Evolutionary conservation across 2,888 invertebrate genomes (phyloP), one percentile per base, ranked within the genome.

Genomic region (Ethmia dodecea): DNA sequence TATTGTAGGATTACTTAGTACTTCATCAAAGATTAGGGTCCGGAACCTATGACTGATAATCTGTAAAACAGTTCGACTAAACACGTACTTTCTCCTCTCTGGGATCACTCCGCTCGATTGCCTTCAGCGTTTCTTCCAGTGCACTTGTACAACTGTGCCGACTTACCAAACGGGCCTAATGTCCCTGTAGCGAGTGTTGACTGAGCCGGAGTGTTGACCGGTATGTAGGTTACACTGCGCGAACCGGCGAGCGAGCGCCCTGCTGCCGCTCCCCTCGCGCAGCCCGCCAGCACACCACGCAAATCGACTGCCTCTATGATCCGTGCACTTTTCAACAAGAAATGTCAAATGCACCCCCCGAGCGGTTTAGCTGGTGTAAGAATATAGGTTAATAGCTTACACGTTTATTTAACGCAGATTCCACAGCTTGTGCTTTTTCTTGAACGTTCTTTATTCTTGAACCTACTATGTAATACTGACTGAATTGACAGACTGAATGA

Each of bases 151-250:
- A 49, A 77, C 78, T 71, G 52, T 45, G 57, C 62, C 76, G 28
- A 66, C 62, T 39, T 48, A 55, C 52, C 60, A 63, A 84, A 76
- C 67, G 71, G 71, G 61, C 67, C 81, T 60, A 69, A 81, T 77
- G 84, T 81, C 86, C 84, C 86, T 86, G 86, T 81, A 80, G 80
- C 84, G 86, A 83, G 78, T 86, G 86, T 86, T 84, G 86, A 84
- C 84, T 86, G 84, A 75, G 81, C 61, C 83, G 86, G 86, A 84
- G 84, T 86, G 84, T 79, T 86, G 86, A 86, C 86, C 86, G 84
- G 84, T 76, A 86, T 86, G 77, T 86, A 83, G 86, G 86, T 84
- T 83, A 84, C 78, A 67, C 70, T 55, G 79, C 80, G 73, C 81
- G 72, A 74, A 74, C 74, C 71, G 63, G 60, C 73, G 64, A 62